Conservation (phyloP, 2,113 vertebrate species). For the Dascyllus trimaculatus region DNA sequence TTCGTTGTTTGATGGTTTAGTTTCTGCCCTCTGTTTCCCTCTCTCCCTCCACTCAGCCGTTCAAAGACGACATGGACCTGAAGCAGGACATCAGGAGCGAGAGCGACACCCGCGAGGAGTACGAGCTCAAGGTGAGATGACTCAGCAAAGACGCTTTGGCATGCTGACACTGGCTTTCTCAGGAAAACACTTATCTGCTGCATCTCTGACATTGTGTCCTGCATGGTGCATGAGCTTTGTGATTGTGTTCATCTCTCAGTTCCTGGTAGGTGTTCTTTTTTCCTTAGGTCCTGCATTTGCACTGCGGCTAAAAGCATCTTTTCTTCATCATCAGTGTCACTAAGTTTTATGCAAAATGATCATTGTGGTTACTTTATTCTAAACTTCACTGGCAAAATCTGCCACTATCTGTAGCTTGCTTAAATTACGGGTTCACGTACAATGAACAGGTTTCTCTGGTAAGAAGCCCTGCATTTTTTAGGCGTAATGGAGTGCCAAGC, state of each 20-base stretch:
- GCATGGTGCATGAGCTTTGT: slow-evolving; percentile 48
- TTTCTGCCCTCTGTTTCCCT: slow-evolving; percentile 88
- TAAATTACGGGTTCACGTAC: too few species aligned
- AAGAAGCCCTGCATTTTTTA: not conserved
- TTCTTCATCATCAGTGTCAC: not conserved
- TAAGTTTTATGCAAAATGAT: too few species aligned
- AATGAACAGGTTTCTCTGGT: too few species aligned
- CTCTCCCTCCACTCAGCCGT: slow-evolving; percentile 90
- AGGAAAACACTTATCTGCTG: slow-evolving; percentile 2
- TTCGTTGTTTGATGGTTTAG: slow-evolving; percentile 88
- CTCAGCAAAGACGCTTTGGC: not conserved
- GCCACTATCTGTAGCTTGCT: too few species aligned
- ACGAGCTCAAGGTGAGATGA: slow-evolving; percentile 92
- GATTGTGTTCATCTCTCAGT: slow-evolving; percentile 34
- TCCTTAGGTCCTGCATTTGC: slow-evolving; percentile 20
- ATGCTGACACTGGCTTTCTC: not conserved
- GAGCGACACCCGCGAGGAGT: slow-evolving; percentile 94
- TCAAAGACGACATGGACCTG: slow-evolving; percentile 96
- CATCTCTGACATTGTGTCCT: slow-evolving; percentile 7
- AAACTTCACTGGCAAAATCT: too few species aligned
- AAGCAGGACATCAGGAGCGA: slow-evolving; percentile 95
- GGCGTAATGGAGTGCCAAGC: not conserved
- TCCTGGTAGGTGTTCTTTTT: not conserved
- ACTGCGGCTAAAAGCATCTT: slow-evolving; percentile 8
- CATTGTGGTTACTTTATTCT: too few species aligned